Conservation (phyloP, 2,113 vertebrate genomes). For the Isurus oxyrinchus region DNA sequence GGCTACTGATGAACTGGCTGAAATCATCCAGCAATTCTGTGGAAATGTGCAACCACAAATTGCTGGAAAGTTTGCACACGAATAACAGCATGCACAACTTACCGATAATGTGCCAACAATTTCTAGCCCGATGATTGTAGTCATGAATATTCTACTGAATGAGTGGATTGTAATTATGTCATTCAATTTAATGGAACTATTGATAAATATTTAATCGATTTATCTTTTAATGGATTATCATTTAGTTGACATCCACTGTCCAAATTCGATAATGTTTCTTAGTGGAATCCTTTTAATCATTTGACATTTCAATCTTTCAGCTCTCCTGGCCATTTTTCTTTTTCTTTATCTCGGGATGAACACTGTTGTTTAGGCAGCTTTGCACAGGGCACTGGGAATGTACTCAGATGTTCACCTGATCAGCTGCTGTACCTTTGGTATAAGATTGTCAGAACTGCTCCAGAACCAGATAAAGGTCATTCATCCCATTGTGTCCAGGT, state of each 20-base stretch:
- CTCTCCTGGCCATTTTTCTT: not conserved
- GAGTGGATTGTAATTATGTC: slow-evolving; percentile 7
- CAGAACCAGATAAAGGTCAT: too few species aligned
- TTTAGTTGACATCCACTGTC: not conserved
- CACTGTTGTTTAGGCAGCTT: not conserved
- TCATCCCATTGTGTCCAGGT: too few species aligned
- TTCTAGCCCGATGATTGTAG: not conserved
- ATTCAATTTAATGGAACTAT: not conserved
- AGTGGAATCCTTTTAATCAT: not conserved
- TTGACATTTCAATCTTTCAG: not conserved
- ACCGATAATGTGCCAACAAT: not conserved
- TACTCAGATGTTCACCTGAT: not conserved
- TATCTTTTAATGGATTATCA: not conserved
- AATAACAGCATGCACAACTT: not conserved
- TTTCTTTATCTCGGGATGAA: not conserved
- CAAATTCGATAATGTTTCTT: not conserved
- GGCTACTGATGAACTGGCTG: not conserved
- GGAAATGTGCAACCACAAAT: not conserved
- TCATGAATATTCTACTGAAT: slow-evolving; percentile 14
- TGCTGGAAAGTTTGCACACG: not conserved
- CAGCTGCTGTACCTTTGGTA: too few species aligned
- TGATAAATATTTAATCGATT: not conserved
- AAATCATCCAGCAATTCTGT: not conserved
- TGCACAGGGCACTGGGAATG: not conserved
- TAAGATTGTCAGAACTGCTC: too few species aligned